Evolutionary conservation across 2,113 vertebrate species (phyloP), one percentile per base, ranked within the genome.

Genomic region (Rhinolophus ferrumequinum): DNA sequence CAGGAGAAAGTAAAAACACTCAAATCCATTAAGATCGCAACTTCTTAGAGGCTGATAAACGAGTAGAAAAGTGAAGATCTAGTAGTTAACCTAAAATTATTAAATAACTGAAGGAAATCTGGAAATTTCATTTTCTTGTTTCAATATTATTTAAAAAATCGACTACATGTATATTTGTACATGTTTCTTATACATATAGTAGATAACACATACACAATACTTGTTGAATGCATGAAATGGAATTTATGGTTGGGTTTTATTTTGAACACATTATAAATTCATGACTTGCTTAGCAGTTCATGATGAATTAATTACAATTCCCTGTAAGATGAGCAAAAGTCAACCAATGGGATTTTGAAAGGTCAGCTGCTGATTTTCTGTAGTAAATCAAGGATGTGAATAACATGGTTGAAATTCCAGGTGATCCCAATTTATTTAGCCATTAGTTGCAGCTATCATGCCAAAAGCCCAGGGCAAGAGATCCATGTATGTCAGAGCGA

Each of bases 51-150:
- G 2, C 58, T 96, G 28, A 19, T 58, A 41, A 73, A 95, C 76
- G 58, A 35, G 26, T 70, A 24, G 38, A 84, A 94, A 67, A 56
- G 13, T 67, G 41, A 84, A 80, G 38, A 56, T 94, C 19, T 83
- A 1, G 80, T 82, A 47, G 24, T 80, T 92, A 82, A 21, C 24
- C 72, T 73, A 2, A 86, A 75, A 76, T 89, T 91, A 80, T 90
- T 95, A 95, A 73, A 60, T 93, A 90, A 67, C 47, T 30, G 44
- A 94, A 75, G 5, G 33, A 90, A 90, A 81, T 90, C n/a, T 88
- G 47, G 26, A 95, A 58, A 62, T 91, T 50, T 70, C 92, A 79
- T 58, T 64, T 95, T 19, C 22, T 10, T 70, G 1, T 67, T 92
- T 75, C 44, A 94, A 0, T 92, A 58, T 62, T 90, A 81, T 28